Evolutionary conservation across 2,797 vertebrate species (phyloP).

Genomic region (Cirrhinus mrigala): DNA sequence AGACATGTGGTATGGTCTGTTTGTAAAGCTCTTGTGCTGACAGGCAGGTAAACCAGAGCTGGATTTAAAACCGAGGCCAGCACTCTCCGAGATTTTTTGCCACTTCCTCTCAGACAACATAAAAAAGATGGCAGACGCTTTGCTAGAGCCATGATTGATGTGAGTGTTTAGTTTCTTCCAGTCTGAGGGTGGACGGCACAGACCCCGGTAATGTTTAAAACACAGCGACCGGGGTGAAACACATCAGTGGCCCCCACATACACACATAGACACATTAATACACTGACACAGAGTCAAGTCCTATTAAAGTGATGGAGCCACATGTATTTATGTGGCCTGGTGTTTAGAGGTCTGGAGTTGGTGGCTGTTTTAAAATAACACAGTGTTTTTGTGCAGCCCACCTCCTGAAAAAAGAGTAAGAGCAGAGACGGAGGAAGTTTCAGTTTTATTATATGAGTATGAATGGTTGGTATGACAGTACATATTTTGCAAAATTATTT

Average conservation of each 20-base stretch:
- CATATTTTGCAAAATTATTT: background rate
- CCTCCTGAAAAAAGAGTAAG: constrained; percentile 7
- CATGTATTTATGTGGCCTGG: constrained; percentile 38
- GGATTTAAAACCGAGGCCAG: constrained; percentile 18
- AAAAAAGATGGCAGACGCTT: constrained; percentile 45
- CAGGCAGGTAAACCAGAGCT: constrained; percentile 24
- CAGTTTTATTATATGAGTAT: background rate
- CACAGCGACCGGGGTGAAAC: constrained; percentile 50
- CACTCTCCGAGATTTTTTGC: background rate
- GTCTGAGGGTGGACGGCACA: constrained; percentile 57
- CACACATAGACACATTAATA: constrained; percentile 36
- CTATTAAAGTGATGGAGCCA: constrained; percentile 44
- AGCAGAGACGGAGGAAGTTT: background rate
- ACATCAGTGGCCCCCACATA: constrained; percentile 35
- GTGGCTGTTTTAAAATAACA: constrained; percentile 29
- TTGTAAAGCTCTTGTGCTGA: constrained; percentile 8
- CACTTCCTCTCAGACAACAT: constrained; percentile 50
- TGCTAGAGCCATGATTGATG: constrained; percentile 63
- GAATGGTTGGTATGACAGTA: background rate
- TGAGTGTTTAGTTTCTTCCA: constrained; percentile 64
- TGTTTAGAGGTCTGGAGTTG: constrained; percentile 25
- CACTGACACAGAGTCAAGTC: constrained; percentile 33
- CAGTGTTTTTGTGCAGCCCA: constrained; percentile 8
- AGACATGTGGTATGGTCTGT: background rate
- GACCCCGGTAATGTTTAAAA: constrained; percentile 62